Percentiles rank a stretch among this genome's conserved stretches.
phyloP scores from a whole-genome alignment of 1,140 invertebrate genomes.

The Drosophila nigrodunni region DNA sequence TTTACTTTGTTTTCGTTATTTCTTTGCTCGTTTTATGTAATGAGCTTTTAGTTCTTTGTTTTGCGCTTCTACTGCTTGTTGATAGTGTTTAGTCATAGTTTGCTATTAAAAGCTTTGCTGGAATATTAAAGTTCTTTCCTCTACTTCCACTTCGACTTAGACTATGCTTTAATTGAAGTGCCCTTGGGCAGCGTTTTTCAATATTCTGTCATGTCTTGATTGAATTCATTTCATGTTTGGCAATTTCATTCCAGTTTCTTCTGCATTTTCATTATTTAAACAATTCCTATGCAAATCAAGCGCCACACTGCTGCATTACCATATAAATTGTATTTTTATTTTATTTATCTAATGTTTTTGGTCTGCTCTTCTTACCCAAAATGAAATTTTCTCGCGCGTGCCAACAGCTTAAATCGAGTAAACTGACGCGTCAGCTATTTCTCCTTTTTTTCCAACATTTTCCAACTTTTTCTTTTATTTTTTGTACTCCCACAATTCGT shows the following conservation, averaged over 20 bases:
- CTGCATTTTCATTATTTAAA: conserved; percentile 33
- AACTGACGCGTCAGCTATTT: conserved; percentile 39
- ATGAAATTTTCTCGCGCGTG: conserved; percentile 65
- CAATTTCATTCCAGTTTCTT: conserved; percentile 33
- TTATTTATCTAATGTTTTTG: conserved; percentile 12
- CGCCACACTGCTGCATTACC: conserved; percentile 54
- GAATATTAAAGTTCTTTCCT: neutral
- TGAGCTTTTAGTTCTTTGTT: conserved; percentile 20
- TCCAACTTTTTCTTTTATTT: neutral
- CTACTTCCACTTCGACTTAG: neutral
- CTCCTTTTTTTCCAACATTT: conserved; percentile 5
- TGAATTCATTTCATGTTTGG: conserved; percentile 21
- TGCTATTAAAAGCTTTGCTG: conserved; percentile 8
- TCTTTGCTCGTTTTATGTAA: conserved; percentile 56
- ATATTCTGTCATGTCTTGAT: conserved; percentile 33
- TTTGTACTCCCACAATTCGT: neutral
- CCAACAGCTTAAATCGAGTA: conserved; percentile 39
- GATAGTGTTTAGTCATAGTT: conserved; percentile 48
- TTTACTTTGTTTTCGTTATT: neutral
- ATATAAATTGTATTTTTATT: conserved; percentile 64
- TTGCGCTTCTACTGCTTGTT: conserved; percentile 53
- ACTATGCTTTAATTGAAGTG: conserved; percentile 58
- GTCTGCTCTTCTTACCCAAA: conserved; percentile 6
- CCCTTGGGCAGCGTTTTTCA: conserved; percentile 52
- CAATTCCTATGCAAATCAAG: conserved; percentile 52